Evolutionary conservation across 2,797 vertebrate species (phyloP).

Genomic region (Parotocinclus haroldoi): DNA sequence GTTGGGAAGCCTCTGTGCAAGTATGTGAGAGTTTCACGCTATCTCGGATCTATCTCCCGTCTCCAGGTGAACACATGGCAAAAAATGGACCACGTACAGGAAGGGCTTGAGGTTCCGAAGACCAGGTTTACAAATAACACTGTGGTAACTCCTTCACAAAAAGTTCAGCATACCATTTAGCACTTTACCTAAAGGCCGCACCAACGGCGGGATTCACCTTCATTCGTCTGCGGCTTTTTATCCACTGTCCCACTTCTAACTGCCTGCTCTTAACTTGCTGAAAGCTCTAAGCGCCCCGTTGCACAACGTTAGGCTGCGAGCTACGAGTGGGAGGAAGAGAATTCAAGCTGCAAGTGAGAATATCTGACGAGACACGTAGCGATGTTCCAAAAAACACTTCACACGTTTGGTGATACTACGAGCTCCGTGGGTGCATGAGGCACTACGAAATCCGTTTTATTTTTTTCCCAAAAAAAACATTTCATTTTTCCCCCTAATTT

Average conservation of each 20-base stretch:
- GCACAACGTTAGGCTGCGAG: neutral
- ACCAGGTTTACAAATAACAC: neutral
- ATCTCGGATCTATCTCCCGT: too few species aligned
- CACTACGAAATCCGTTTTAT: too few species aligned
- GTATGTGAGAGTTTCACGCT: too few species aligned
- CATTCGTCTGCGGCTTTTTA: constrained; percentile 1
- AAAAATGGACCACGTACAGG: too few species aligned
- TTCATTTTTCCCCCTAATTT: too few species aligned
- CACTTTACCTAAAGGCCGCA: constrained; percentile 20
- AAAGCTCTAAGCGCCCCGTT: constrained; percentile 2
- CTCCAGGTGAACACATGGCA: too few species aligned
- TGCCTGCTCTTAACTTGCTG: constrained; percentile 9
- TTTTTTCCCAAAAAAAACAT: too few species aligned
- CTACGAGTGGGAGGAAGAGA: constrained; percentile 13
- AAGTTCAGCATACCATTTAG: constrained; percentile 16
- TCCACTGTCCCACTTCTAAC: neutral
- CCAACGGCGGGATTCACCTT: constrained; percentile 21
- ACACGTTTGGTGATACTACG: too few species aligned
- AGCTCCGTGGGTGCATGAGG: too few species aligned
- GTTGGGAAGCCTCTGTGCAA: constrained; percentile 51
- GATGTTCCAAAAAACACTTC: too few species aligned
- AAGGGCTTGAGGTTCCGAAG: too few species aligned
- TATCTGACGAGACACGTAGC: constrained; percentile 37
- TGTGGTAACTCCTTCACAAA: too few species aligned
- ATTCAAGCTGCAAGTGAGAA: constrained; percentile 19